Conservation (phyloP, 2,888 invertebrate genomes). For the Platycheirus albimanus region DNA sequence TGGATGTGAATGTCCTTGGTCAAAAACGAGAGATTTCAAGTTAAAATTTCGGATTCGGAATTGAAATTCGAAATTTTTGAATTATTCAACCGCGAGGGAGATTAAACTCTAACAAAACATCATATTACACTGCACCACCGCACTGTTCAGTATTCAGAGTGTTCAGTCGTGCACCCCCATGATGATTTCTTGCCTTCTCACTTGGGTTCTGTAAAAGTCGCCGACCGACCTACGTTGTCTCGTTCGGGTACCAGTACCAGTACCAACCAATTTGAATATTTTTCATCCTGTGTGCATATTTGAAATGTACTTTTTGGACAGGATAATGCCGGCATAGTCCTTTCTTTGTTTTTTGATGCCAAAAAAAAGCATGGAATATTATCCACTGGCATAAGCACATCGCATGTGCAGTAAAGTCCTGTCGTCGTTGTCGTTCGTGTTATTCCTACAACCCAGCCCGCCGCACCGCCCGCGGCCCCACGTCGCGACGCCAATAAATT, state of each 20-base stretch:
- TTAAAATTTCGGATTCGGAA: no score
- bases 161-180: no score
- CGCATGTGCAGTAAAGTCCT: constrained; percentile 64
- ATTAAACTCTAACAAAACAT: constrained; percentile 35
- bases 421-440: constrained; percentile 27
- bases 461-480: constrained; percentile 45
- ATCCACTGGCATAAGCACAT: constrained; percentile 53
- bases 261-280: constrained; percentile 24
- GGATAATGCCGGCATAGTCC: constrained; percentile 28
- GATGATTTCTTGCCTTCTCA: constrained; percentile 2
- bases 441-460: no score
- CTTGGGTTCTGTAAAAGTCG: neutral
- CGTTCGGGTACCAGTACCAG: neutral
- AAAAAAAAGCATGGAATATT: constrained; percentile 48
- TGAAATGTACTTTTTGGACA: constrained; percentile 21
- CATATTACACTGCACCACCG: neutral
- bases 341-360: constrained; percentile 51
- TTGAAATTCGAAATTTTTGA: constrained; percentile 65
- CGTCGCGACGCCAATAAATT: neutral
- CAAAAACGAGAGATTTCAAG: no score
- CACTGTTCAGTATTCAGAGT: no score
- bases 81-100: constrained; percentile 64
- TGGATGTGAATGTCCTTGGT: constrained; percentile 46
- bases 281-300: constrained; percentile 35
- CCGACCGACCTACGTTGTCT: no score